Conservation (phyloP, 2,797 vertebrate genomes). For the Lepilemur ruficaudatus region DNA sequence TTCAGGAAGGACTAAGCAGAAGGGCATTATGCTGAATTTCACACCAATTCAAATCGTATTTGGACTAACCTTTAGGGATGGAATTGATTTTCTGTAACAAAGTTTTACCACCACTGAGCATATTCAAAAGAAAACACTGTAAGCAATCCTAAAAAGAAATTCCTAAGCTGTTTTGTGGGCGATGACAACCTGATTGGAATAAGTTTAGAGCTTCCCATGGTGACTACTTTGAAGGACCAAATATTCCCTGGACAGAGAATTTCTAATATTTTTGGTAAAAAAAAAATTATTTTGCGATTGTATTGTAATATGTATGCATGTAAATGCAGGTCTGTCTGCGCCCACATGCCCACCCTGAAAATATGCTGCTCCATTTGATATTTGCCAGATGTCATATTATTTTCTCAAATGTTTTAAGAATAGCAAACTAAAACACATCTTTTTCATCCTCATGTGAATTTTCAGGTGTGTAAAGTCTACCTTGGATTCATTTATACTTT, state of each 20-base stretch:
- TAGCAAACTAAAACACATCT: neutral
- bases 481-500: neutral
- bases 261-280: neutral
- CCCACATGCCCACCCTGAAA: neutral
- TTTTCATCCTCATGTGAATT: neutral
- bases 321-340: neutral
- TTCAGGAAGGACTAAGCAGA: neutral
- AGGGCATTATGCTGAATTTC: constrained; percentile 45
- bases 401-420: constrained; percentile 6
- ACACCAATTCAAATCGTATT: constrained; percentile 48
- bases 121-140: constrained; percentile 43
- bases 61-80: constrained; percentile 30
- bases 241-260: neutral
- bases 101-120: constrained; percentile 44
- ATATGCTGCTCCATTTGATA: neutral
- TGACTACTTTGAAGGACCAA: neutral
- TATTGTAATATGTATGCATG: neutral
- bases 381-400: neutral
- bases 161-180: neutral
- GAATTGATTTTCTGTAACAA: constrained; percentile 53
- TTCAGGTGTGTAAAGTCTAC: neutral
- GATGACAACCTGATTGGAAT: neutral
- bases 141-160: constrained; percentile 25
- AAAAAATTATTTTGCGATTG: neutral
- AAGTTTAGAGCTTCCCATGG: neutral